These are phyloP conservation scores for Eurosta solidaginis DNA, from an alignment of 1,140 invertebrate genomes.

Conservation along the genomic window DNA sequence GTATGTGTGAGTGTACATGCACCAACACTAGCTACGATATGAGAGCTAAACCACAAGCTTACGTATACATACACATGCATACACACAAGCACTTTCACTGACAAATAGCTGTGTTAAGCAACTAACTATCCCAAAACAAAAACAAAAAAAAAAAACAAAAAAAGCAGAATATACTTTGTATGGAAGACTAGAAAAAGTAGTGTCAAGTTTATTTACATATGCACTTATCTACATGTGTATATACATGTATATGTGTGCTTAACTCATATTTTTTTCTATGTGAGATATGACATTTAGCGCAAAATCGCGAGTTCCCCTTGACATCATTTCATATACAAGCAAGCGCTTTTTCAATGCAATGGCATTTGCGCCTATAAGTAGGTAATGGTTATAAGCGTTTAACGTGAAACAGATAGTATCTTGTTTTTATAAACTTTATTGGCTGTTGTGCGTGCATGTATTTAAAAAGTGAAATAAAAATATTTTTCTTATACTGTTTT, in stretches of 20 bases:
- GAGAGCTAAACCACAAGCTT: no score
- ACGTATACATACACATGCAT: no score
- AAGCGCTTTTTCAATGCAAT: neutral
- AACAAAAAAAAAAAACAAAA: neutral
- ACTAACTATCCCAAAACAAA: neutral
- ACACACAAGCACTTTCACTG: neutral
- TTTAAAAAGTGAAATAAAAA: no score
- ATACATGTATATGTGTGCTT: neutral
- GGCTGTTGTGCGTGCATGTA: no score
- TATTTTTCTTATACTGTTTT: no score
- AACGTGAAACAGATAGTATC: neutral
- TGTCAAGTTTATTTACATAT: no score
- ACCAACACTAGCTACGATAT: no score
- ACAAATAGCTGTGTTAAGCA: neutral
- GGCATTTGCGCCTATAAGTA: neutral
- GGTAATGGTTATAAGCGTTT: neutral
- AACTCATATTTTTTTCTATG: neutral
- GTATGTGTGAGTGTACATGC: neutral
- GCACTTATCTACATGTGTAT: neutral
- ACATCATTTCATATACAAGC: conserved; percentile 5
- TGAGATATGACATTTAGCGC: neutral
- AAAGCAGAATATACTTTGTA: neutral
- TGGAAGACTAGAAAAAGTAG: no score
- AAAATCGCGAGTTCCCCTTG: conserved; percentile 5
- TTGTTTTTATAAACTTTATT: no score